Evolutionary conservation across 2,797 vertebrate genomes (phyloP).

Genomic region (Myotis myotis): DNA sequence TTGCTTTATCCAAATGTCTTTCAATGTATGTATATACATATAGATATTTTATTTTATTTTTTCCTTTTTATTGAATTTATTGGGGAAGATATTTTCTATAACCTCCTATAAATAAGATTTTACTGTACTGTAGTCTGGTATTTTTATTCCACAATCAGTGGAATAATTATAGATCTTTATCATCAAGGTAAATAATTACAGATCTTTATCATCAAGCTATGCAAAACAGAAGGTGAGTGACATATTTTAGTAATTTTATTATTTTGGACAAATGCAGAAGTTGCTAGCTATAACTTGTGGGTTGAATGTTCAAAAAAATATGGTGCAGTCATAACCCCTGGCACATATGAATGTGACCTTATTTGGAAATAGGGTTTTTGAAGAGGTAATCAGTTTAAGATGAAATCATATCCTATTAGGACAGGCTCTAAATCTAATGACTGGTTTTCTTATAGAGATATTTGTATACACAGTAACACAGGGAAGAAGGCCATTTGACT

Average conservation of each 20-base stretch:
- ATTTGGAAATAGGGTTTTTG: neutral
- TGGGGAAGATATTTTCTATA: neutral
- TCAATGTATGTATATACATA: neutral
- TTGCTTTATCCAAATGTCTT: constrained; percentile 24
- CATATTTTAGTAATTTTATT: neutral
- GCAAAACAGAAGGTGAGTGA: neutral
- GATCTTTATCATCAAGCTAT: constrained; percentile 1
- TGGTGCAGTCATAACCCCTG: neutral
- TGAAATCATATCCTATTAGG: neutral
- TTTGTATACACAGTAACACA: neutral
- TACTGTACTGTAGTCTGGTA: neutral
- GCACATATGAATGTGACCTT: neutral
- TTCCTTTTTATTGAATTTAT: neutral
- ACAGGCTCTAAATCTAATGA: neutral
- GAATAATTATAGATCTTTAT: constrained; percentile 22
- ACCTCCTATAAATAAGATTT: neutral
- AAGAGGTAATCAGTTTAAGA: neutral
- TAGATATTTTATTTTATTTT: neutral
- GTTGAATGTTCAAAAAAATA: neutral
- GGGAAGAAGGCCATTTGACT: neutral
- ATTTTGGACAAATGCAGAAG: neutral
- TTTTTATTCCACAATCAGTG: constrained; percentile 29
- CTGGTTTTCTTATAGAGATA: neutral
- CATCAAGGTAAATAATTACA: constrained; percentile 29
- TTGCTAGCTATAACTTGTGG: neutral